phyloP scores from a whole-genome alignment of 1,140 invertebrate genomes.

The Asbolus verrucosus region DNA sequence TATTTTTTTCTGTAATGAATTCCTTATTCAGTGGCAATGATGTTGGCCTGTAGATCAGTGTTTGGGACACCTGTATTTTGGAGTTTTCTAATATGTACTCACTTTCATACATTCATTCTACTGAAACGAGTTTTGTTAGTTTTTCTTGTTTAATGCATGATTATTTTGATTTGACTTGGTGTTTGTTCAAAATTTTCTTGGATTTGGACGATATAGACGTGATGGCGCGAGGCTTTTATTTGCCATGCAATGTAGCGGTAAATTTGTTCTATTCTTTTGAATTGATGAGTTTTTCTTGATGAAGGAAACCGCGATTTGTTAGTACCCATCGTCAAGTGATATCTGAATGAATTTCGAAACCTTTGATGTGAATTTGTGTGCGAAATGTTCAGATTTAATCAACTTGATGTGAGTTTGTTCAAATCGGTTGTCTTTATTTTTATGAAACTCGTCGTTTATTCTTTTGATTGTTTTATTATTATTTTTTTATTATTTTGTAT shows the following conservation, averaged over 20 bases:
- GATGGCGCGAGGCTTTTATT: neutral
- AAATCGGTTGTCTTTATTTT: constrained; percentile 2
- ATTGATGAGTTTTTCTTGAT: too few relatives aligned
- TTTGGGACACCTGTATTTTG: constrained; percentile 33
- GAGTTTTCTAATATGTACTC: constrained; percentile 17
- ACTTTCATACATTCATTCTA: neutral
- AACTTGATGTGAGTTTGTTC: neutral
- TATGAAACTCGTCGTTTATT: neutral
- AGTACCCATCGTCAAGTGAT: neutral
- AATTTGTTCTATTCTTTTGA: too few relatives aligned
- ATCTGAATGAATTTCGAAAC: too few relatives aligned
- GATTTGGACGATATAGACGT: too few relatives aligned
- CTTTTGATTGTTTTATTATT: neutral
- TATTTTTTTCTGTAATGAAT: neutral
- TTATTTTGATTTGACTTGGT: constrained; percentile 1
- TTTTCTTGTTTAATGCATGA: constrained; percentile 4
- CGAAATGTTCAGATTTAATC: too few relatives aligned
- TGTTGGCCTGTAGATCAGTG: constrained; percentile 25
- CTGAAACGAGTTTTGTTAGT: constrained; percentile 2
- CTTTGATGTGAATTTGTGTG: too few relatives aligned
- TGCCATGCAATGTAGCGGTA: neutral
- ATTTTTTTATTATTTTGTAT: constrained; percentile 35
- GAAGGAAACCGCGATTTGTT: too few relatives aligned
- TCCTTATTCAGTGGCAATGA: neutral
- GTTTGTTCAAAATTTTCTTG: neutral